Percentiles rank a stretch among this genome's conserved stretches.
Conservation (phyloP, 2,888 invertebrate species). For the Spodoptera picta region DNA sequence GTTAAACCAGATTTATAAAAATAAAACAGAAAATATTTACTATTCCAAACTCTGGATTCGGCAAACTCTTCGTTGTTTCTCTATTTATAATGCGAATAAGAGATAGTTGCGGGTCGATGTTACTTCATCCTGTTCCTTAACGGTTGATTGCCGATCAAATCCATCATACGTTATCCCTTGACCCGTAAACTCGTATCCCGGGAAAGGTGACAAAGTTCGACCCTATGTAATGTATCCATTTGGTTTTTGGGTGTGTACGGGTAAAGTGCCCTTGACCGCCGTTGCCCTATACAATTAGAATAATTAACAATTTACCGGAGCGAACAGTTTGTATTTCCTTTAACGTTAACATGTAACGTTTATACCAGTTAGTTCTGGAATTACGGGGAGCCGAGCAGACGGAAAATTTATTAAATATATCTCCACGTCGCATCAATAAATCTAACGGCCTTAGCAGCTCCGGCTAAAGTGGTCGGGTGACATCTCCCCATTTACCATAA, state of each 20-base stretch:
- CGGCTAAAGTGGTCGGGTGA: slow-evolving; percentile 69
- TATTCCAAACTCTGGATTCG: slow-evolving; percentile 28
- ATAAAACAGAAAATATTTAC: slow-evolving; percentile 38
- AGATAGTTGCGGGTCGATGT: slow-evolving; percentile 27
- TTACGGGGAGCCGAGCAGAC: slow-evolving; percentile 30
- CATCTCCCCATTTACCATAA: slow-evolving; percentile 70
- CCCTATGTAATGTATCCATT: slow-evolving; percentile 46
- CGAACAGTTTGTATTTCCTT: slow-evolving; percentile 21
- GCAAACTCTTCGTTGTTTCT: slow-evolving; percentile 26
- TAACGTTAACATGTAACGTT: slow-evolving; percentile 21
- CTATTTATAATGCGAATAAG: slow-evolving; percentile 30
- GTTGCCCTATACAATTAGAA: slow-evolving; percentile 53
- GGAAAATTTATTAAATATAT: slow-evolving; percentile 68
- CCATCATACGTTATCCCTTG: slow-evolving; percentile 55
- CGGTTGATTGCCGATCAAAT: slow-evolving; percentile 62
- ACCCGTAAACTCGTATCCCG: slow-evolving; percentile 50
- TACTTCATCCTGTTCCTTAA: slow-evolving; percentile 47
- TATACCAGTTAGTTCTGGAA: slow-evolving; percentile 24
- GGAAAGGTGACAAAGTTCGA: slow-evolving; percentile 59
- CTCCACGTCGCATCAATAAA: slow-evolving; percentile 73
- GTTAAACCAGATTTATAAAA: slow-evolving; percentile 39
- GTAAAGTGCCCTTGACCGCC: slow-evolving; percentile 48
- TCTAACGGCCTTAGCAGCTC: slow-evolving; percentile 68
- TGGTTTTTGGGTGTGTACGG: slow-evolving; percentile 55
- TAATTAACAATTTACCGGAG: slow-evolving; percentile 51